Percentiles rank a stretch among this genome's conserved stretches.
These are phyloP conservation scores for Amphiura filiformis DNA, from an alignment of 35 echinoderm and acorn worm genomes.

Conservation along the genomic window DNA sequence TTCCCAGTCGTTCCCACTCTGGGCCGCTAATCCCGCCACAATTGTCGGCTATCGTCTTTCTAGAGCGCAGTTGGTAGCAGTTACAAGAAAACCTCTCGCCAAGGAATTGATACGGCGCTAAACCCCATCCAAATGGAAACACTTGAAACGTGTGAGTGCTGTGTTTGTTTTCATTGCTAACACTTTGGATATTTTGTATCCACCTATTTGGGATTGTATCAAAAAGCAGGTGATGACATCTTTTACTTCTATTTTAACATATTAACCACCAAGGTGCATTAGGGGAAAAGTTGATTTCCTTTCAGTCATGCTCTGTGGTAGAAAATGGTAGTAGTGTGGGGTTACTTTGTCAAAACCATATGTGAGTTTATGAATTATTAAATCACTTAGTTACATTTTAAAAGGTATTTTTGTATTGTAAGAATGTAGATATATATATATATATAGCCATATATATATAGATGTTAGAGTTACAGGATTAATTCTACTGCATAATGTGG, in stretches of 20 bases:
- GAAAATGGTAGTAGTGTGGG: no score
- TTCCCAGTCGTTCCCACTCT: background rate
- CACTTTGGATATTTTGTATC: background rate
- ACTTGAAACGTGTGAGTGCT: background rate
- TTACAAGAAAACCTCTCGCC: background rate
- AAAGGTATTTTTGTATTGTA: no score
- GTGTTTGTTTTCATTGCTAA: constrained; percentile 12
- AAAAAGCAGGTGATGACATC: background rate
- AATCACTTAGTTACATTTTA: no score
- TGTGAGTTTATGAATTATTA: no score
- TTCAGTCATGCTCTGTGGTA: no score
- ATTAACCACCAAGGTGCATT: no score
- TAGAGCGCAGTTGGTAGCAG: background rate
- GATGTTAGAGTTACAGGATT: no score
- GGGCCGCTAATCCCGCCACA: background rate
- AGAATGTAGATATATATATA: no score
- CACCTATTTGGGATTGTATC: background rate
- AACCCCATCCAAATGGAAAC: background rate
- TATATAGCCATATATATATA: no score
- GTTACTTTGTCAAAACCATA: no score
- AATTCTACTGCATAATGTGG: no score
- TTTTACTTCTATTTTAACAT: background rate
- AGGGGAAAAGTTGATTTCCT: no score
- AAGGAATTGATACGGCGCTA: constrained; percentile 1
- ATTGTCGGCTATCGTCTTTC: background rate